A percentile compares a stretch with the other conserved stretches of the same genome.
Conservation (phyloP, 2,888 invertebrate genomes). For the Tiliacea citrago region DNA sequence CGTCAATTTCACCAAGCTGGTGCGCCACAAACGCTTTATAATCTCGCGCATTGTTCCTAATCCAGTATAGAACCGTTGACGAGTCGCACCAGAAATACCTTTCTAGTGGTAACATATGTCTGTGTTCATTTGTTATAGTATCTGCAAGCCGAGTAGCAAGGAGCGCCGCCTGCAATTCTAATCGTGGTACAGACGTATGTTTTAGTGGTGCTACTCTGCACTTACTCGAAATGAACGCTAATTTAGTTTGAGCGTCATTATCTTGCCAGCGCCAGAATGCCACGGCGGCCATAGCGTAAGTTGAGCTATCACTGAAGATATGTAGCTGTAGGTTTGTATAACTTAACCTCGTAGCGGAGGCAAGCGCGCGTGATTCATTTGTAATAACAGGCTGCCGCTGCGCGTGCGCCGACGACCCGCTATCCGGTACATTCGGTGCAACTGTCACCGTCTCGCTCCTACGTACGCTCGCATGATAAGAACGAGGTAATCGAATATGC, state of each 20-base stretch:
- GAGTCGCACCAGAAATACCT: neutral
- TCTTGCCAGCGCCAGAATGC: conserved; percentile 1
- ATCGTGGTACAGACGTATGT: neutral
- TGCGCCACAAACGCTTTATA: neutral
- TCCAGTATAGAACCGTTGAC: too few species aligned
- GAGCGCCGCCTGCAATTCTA: too few species aligned
- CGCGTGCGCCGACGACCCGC: neutral
- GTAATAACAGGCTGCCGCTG: neutral
- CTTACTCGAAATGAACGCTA: neutral
- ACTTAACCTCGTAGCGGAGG: neutral
- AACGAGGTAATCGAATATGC: neutral
- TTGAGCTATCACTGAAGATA: neutral
- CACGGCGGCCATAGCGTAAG: conserved; percentile 1
- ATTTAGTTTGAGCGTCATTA: neutral
- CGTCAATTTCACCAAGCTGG: neutral
- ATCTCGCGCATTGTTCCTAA: too few species aligned
- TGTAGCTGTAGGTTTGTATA: conserved; percentile 6
- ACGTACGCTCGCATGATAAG: neutral
- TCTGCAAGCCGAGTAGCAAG: conserved; percentile 1
- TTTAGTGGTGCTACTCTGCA: too few species aligned
- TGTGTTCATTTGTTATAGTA: neutral
- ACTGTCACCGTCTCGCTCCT: neutral
- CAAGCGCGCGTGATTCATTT: neutral
- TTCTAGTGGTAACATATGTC: neutral
- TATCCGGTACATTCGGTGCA: neutral